Conservation (phyloP, 2,797 vertebrate species). For the Takifugu rubripes region DNA sequence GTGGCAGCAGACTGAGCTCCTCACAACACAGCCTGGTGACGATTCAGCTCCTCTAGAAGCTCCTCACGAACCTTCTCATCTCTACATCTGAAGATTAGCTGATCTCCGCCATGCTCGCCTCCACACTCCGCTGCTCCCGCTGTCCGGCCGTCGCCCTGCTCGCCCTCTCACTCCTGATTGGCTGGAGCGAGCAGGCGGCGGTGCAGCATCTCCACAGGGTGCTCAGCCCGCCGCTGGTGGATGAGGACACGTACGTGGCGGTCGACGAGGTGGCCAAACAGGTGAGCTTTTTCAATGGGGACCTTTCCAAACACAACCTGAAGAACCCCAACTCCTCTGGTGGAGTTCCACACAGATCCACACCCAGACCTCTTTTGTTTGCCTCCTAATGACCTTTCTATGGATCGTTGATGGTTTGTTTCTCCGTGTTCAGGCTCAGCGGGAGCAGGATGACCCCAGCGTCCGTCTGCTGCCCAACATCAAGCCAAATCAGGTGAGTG, state of each 20-base stretch:
- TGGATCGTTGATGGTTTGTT: not conserved
- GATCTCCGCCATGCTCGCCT: constrained; percentile 1
- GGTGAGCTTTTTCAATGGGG: constrained; percentile 30
- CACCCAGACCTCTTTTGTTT: too few species aligned
- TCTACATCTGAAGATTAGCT: not conserved
- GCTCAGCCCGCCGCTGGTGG: constrained; percentile 27
- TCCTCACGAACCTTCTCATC: too few species aligned
- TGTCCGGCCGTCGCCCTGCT: constrained; percentile 1
- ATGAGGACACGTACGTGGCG: not conserved
- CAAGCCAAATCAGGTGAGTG: constrained; percentile 19
- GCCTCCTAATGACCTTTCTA: not conserved
- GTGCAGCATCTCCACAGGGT: not conserved
- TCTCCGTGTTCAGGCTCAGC: constrained; percentile 43
- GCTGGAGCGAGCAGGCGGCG: constrained; percentile 22
- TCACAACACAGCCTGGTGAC: constrained; percentile 13
- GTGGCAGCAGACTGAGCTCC: not conserved
- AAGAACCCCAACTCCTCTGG: too few species aligned
- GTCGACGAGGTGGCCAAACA: constrained; percentile 28
- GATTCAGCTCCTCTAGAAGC: too few species aligned
- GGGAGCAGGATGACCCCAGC: constrained; percentile 23
- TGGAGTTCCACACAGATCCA: too few species aligned
- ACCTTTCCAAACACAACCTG: not conserved
- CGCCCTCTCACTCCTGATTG: constrained; percentile 49
- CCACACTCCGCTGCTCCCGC: constrained; percentile 1
- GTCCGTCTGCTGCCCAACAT: constrained; percentile 31